Conservation (phyloP, 2,888 invertebrate species). For the Leptothorax acervorum region DNA sequence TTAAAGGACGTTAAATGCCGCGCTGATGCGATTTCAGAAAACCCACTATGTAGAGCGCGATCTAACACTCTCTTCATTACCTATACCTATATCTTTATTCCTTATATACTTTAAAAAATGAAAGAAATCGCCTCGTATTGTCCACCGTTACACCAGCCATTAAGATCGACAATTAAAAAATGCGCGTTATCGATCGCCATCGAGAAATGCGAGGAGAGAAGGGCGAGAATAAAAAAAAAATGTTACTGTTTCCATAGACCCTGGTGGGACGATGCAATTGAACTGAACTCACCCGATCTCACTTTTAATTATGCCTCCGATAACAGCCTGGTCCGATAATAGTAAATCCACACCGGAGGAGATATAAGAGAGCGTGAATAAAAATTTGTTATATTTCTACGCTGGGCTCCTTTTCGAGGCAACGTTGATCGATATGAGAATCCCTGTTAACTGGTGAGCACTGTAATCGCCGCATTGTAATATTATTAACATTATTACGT, state of each 20-base stretch:
- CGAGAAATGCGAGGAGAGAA: slow-evolving; percentile 36
- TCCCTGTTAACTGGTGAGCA: slow-evolving; percentile 85
- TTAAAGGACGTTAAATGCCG: slow-evolving; percentile 40
- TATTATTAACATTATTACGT: slow-evolving; percentile 85
- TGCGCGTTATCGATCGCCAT: slow-evolving; percentile 38
- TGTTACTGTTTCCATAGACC: slow-evolving; percentile 76
- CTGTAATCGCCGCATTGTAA: slow-evolving; percentile 85
- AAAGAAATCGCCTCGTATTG: slow-evolving; percentile 70
- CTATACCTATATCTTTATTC: slow-evolving; percentile 70
- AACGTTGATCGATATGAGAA: slow-evolving; percentile 85
- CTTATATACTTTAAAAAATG: slow-evolving; percentile 66
- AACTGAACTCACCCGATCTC: slow-evolving; percentile 82
- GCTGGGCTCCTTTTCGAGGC: slow-evolving; percentile 85
- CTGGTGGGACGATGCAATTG: slow-evolving; percentile 80
- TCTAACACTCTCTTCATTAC: slow-evolving; percentile 78
- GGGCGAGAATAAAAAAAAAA: slow-evolving; percentile 47
- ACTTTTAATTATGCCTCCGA: slow-evolving; percentile 80
- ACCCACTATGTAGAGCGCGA: slow-evolving; percentile 72
- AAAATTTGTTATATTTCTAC: slow-evolving; percentile 85
- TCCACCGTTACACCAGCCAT: slow-evolving; percentile 72
- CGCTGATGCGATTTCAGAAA: slow-evolving; percentile 48
- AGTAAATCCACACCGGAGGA: slow-evolving; percentile 83
- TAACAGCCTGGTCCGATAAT: slow-evolving; percentile 83
- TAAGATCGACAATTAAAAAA: slow-evolving; percentile 58
- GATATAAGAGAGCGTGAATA: slow-evolving; percentile 70